Conservation (phyloP, 2,113 vertebrate species). For the Uria aalge region DNA sequence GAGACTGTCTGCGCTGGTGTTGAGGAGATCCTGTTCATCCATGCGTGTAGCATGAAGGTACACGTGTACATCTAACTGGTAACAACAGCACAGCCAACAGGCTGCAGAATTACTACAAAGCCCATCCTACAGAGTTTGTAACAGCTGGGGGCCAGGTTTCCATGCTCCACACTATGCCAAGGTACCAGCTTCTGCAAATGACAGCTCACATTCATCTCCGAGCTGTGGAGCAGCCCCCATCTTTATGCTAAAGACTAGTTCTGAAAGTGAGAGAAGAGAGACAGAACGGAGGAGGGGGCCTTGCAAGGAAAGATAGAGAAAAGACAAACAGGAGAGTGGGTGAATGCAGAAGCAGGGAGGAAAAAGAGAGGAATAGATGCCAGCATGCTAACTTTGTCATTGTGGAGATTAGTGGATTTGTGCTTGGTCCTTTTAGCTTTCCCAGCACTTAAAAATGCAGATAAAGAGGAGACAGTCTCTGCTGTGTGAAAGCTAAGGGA, state of each 20-base stretch:
- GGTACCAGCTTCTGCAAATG: background rate
- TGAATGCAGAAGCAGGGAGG: background rate
- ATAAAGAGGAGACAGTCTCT: background rate
- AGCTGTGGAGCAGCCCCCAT: background rate
- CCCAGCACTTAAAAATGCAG: background rate
- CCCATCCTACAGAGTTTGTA: background rate
- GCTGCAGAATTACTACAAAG: background rate
- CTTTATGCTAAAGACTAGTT: background rate
- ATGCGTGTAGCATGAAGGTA: background rate
- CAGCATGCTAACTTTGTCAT: background rate
- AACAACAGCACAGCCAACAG: background rate
- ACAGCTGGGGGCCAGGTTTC: background rate
- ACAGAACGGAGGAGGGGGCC: background rate
- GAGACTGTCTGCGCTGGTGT: background rate
- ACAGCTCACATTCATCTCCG: background rate
- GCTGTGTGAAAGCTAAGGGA: background rate
- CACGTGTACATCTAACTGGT: background rate
- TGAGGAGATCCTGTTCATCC: background rate
- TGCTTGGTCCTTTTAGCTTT: background rate
- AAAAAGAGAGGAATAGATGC: background rate
- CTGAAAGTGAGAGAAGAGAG: conserved; percentile 16
- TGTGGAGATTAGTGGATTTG: background rate
- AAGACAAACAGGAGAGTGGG: conserved; percentile 37
- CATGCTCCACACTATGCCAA: background rate
- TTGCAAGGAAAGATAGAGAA: background rate